phyloP scores from a whole-genome alignment of 2,113 vertebrate genomes.

The Phaethornis superciliosus region DNA sequence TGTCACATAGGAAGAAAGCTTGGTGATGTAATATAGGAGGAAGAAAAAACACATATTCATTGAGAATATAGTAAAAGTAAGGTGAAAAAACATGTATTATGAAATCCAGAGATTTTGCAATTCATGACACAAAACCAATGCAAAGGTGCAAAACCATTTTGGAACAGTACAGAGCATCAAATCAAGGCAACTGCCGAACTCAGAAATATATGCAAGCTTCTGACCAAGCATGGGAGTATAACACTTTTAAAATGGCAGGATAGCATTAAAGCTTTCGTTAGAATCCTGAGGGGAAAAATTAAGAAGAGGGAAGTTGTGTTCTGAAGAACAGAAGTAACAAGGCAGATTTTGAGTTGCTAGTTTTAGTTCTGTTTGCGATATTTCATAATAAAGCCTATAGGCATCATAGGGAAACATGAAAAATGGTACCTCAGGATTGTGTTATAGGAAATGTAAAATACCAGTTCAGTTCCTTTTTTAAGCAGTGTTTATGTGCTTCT shows the following conservation, averaged over 20 bases:
- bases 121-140: neutral
- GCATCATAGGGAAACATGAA: neutral
- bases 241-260: neutral
- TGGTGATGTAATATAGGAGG: neutral
- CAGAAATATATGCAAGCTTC: neutral
- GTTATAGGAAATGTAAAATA: neutral
- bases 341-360: neutral
- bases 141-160: neutral
- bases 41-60: neutral
- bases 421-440: neutral
- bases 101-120: neutral
- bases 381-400: neutral
- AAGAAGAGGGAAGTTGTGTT: neutral
- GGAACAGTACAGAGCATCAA: neutral
- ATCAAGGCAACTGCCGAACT: neutral
- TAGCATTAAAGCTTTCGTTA: neutral
- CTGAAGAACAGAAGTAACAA: neutral
- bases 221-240: neutral
- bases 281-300: accelerated
- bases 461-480: neutral
- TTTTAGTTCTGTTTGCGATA: neutral
- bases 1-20: neutral
- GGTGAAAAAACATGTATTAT: neutral
- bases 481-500: neutral
- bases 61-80: neutral